A percentile compares a stretch with the other conserved stretches of the same genome.
Evolutionary conservation across 2,113 vertebrate genomes (phyloP).

Genomic region (Cnemophilus loriae): DNA sequence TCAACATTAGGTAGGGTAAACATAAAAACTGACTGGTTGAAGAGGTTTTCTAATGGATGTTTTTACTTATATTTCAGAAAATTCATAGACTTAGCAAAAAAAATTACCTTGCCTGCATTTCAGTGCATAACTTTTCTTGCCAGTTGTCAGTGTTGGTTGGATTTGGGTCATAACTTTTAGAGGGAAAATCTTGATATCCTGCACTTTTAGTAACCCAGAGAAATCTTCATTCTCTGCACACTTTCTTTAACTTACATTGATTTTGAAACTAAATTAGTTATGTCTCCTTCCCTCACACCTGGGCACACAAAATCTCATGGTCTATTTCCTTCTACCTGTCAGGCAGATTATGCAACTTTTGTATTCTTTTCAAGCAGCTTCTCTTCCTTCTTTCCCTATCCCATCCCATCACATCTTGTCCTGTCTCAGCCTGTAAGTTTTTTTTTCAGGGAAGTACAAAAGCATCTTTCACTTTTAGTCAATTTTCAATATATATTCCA

Average conservation of each 20-base stretch:
- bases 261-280: neutral
- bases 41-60: neutral
- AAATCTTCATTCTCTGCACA: neutral
- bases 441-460: neutral
- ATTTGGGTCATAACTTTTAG: neutral
- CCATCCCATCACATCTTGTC: neutral
- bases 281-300: neutral
- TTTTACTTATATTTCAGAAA: neutral
- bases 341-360: neutral
- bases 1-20: neutral
- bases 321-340: neutral
- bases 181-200: neutral
- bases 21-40: neutral
- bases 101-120: neutral
- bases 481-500: neutral
- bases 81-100: neutral
- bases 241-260: neutral
- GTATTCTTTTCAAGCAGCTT: neutral
- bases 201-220: neutral
- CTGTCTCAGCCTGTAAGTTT: neutral
- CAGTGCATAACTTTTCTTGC: neutral
- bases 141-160: neutral
- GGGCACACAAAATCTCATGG: neutral
- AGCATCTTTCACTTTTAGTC: neutral
- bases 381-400: neutral